Conservation (phyloP, 2,888 invertebrate genomes). For the Mechanitis messenoides region DNA sequence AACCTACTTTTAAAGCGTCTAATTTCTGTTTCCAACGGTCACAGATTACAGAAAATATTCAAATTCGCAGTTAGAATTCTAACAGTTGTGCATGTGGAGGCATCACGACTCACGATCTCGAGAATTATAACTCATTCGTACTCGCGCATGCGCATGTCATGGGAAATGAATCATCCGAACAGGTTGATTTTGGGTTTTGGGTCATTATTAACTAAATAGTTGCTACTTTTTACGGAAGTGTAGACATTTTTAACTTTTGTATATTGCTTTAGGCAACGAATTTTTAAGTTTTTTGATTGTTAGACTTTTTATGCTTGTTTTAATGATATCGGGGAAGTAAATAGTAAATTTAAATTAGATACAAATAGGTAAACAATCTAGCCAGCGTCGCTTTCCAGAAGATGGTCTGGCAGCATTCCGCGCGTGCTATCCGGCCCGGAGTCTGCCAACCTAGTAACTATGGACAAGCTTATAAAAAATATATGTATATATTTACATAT, state of each 20-base stretch:
- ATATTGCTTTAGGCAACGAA: no score
- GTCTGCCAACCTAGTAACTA: neutral
- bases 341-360: conserved; percentile 6
- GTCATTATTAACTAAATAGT: conserved; percentile 12
- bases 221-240: conserved; percentile 4
- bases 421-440: conserved; percentile 34
- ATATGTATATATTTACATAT: no score
- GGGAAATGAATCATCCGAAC: conserved; percentile 36
- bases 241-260: no score
- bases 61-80: conserved; percentile 27
- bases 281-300: no score
- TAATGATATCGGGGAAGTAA: neutral
- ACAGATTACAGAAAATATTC: conserved; percentile 28
- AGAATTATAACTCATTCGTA: conserved; percentile 37
- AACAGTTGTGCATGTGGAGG: conserved; percentile 34
- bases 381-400: conserved; percentile 53
- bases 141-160: conserved; percentile 36
- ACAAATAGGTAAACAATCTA: conserved; percentile 7
- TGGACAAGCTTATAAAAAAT: neutral
- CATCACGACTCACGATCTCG: conserved; percentile 39
- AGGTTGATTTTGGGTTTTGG: conserved; percentile 16
- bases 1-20: neutral
- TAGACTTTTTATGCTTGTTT: neutral
- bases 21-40: conserved; percentile 19
- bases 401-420: conserved; percentile 55